Conservation (phyloP, 2,888 invertebrate genomes). For the Pogonocherus hispidulus region DNA sequence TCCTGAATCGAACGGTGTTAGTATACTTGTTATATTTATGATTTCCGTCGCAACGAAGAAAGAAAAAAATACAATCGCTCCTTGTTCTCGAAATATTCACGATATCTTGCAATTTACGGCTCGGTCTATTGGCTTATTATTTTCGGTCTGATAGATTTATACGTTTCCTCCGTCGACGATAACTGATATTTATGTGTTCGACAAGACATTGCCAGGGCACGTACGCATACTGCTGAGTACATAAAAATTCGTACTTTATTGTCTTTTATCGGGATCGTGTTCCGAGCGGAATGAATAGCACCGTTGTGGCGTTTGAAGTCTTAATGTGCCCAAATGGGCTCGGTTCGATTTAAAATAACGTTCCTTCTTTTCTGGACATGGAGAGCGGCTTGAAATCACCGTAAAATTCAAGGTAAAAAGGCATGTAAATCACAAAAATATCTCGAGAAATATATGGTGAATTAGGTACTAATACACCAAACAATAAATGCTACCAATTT, state of each 20-base stretch:
- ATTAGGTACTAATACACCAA: no score
- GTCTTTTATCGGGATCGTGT: conserved; percentile 46
- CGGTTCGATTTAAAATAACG: neutral
- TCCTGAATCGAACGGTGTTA: neutral
- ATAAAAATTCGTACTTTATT: conserved; percentile 49
- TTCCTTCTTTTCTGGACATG: no score
- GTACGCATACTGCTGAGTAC: conserved; percentile 51
- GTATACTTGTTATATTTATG: conserved; percentile 13
- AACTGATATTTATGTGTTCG: conserved; percentile 51
- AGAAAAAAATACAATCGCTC: conserved; percentile 23
- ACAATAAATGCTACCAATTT: no score
- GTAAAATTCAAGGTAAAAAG: no score
- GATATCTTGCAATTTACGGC: conserved; percentile 34
- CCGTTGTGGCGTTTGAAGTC: conserved; percentile 2
- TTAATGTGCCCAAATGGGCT: neutral
- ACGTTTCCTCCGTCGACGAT: conserved; percentile 42
- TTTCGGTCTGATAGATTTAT: conserved; percentile 50
- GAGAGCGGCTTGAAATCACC: no score
- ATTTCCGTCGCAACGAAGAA: conserved; percentile 20
- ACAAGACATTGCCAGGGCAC: conserved; percentile 49
- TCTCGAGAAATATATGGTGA: no score
- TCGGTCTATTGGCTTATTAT: conserved; percentile 44
- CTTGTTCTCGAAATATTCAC: conserved; percentile 29
- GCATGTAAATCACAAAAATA: no score
- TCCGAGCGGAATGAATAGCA: conserved; percentile 21